phyloP scores from a whole-genome alignment of 2,797 vertebrate genomes.

The Acanthornis magna region DNA sequence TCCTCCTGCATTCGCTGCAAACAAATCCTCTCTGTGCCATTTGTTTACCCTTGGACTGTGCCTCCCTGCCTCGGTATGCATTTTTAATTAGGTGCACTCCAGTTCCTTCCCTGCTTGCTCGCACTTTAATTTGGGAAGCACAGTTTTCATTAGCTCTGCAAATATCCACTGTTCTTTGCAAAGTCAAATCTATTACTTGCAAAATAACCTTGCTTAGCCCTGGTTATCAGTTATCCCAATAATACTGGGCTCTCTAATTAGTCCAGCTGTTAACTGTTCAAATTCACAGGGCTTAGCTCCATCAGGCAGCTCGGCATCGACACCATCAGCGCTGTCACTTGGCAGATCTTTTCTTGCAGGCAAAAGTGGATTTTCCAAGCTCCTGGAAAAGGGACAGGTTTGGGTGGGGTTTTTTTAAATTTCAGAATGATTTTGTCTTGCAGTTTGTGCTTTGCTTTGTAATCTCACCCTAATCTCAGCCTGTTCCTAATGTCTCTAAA shows the following conservation, averaged over 20 bases:
- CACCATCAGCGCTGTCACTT: background rate
- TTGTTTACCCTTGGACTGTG: slow-evolving; percentile 20
- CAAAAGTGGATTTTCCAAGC: background rate
- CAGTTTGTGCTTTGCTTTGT: background rate
- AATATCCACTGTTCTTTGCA: slow-evolving; percentile 41
- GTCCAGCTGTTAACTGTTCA: slow-evolving; percentile 64
- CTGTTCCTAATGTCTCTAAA: background rate
- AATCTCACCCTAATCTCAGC: background rate
- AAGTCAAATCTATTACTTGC: slow-evolving; percentile 58
- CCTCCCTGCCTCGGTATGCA: background rate
- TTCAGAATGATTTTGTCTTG: background rate
- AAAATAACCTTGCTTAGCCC: slow-evolving; percentile 60
- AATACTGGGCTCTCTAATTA: slow-evolving; percentile 38
- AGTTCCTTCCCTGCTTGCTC: slow-evolving; percentile 10
- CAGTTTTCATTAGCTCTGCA: slow-evolving; percentile 59
- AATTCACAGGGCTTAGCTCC: slow-evolving; percentile 7
- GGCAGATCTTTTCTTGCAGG: background rate
- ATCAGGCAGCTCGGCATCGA: background rate
- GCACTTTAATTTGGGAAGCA: slow-evolving; percentile 24
- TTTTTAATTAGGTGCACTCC: slow-evolving; percentile 47
- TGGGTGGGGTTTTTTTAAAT: background rate
- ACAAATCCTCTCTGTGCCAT: background rate
- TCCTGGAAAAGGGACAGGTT: background rate
- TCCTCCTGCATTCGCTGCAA: background rate
- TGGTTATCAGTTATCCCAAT: slow-evolving; percentile 60